Conservation (phyloP, 2,113 vertebrate species). For the rabbit (Oryctolagus cuniculus) region DNA sequence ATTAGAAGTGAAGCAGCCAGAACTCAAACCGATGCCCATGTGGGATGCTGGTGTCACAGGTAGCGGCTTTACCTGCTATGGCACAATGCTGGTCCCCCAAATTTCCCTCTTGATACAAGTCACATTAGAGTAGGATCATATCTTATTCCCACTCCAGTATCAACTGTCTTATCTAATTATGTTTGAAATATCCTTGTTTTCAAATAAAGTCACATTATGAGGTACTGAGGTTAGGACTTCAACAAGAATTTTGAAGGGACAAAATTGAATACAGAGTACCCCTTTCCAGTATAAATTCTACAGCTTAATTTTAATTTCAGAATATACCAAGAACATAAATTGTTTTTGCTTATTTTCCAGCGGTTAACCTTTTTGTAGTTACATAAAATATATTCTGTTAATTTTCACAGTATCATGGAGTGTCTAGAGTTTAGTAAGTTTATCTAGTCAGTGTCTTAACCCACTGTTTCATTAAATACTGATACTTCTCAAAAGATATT, state of each 20-base stretch:
- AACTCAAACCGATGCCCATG: too few species aligned
- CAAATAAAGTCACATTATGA: conserved; percentile 51
- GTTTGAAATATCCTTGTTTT: conserved; percentile 31
- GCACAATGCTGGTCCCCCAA: too few species aligned
- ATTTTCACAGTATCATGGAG: conserved; percentile 19
- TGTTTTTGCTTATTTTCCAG: conserved; percentile 21
- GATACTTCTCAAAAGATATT: conserved; percentile 41
- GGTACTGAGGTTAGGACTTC: not conserved
- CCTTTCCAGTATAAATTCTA: not conserved
- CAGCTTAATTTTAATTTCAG: conserved; percentile 34
- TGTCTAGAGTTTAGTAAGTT: conserved; percentile 20
- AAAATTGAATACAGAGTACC: too few species aligned
- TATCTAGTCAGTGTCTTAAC: conserved; percentile 1
- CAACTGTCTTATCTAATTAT: conserved; percentile 35
- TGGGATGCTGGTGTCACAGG: too few species aligned
- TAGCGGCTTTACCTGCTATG: too few species aligned
- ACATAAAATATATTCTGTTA: conserved; percentile 42
- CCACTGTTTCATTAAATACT: conserved; percentile 57
- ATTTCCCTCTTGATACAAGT: not conserved
- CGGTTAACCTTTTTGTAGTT: conserved; percentile 1
- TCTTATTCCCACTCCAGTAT: not conserved
- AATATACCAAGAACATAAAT: conserved; percentile 17
- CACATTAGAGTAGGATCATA: not conserved
- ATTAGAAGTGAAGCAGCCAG: too few species aligned
- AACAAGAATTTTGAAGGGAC: not conserved